Evolutionary conservation across 2,888 invertebrate species (phyloP), one percentile per base, ranked within the genome.

Genomic region (Rotaria macrura): DNA sequence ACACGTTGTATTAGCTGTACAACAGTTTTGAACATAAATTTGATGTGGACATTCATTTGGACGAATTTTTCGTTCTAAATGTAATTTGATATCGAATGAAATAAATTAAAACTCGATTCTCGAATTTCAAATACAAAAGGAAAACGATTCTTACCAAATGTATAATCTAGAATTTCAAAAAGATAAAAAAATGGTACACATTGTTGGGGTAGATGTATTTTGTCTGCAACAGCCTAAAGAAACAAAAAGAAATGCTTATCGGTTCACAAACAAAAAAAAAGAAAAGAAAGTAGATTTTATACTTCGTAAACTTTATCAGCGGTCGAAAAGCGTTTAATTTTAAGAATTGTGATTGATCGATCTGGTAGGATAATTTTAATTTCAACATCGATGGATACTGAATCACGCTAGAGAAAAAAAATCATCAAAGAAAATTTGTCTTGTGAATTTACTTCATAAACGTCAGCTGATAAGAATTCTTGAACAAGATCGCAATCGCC

Each of bases 1-100:
- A 90, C 98, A 99, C 84, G 96, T 96, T 88, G 95, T 95, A 57
- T 96, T 96, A 55, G 98, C 97, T 23, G 98, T 98, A 88, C 96
- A 96, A 91, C 98, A 99, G 92, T 99, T 99, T 92, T 98, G 97
- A 89, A 99, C 96, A 92, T 99, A 99, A 87, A 99, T 93, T 89
- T 96, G 95, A 92, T 99, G 98, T 0, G 98, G 98, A 88, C 95
- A 95, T 92, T 99, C 99, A 90, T 94, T 94, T 1, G 95, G 94
- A 89, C 95, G 95, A 87, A 99, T 92, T 92, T 97, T 97, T 85
- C 98, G 93, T 91, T 97, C 97, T 92, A n/a, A 92, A 91, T 85
- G 17, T 54, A 52, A n/a, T 54, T 52, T 85, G 12, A 43, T 20
- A 84, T n/a, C 38, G 6, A 55, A 40, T 79, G 40, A 43, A 12